Evolutionary conservation across 2,113 vertebrate genomes (phyloP), one percentile per base, ranked within the genome.

Genomic region (Cyphomyrus discorhynchus): DNA sequence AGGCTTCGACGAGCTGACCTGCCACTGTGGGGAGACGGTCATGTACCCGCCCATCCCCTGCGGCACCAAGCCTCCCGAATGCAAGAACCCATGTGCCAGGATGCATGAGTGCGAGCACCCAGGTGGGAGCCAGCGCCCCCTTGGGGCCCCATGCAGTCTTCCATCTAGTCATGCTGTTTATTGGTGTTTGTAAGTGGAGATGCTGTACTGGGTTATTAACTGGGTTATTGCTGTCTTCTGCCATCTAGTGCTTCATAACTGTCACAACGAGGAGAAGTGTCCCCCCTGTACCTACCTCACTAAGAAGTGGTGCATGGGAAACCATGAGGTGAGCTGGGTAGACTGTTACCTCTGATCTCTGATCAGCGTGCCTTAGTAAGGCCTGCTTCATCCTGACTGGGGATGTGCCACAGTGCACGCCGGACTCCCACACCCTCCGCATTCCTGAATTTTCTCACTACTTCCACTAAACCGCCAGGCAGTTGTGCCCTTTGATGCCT

Each of bases 271-370:
- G 52, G 98, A 99, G 91, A 98, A 96, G 91, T 99, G 98, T 91
- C 98, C 98, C 5, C 98, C 98, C 1, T 99, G 98, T 95, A 99
- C 98, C 5, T 98, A 98, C 92, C 97, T 99, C 62, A 98, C 96
- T 90, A 96, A 99, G 94, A 99, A 99, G 85, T 99, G 98, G 98
- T 99, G 98, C 94, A 99, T 99, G 98, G 98, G 98, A 88, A 98
- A 97, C 87, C 98, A 99, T 15, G 98, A 99, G 96, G 98, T 99
- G 96, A 97, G 96, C 92, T 27, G 0, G 0, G 21, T n/a, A 27
- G 27, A 52, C 47, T 35, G 70, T 42, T 42, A 39, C 13, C 70
- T 42, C 15, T 42, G 9, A 3, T 42, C n/a, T 47, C 19, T 74
- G 46, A 31, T 66, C 84, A 27, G 2, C n/a, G 1, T 77, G 21